Conservation (phyloP, 1,140 invertebrate species). For the Battus philenor region DNA sequence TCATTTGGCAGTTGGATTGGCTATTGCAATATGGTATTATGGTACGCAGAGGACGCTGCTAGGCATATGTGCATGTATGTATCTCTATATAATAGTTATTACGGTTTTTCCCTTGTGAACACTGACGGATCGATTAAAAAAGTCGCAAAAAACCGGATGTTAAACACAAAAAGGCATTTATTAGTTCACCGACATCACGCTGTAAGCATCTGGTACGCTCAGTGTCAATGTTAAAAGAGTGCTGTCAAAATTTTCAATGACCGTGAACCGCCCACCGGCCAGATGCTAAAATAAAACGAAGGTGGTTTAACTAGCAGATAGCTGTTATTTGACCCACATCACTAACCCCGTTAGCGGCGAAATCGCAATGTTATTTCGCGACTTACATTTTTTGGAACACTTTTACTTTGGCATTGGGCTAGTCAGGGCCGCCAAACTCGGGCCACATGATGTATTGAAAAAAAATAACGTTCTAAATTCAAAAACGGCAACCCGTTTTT, state of each 20-base stretch:
- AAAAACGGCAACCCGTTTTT: conserved; percentile 9
- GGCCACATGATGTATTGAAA: conserved; percentile 1
- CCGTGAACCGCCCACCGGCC: conserved; percentile 46
- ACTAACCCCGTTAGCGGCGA: conserved; percentile 64
- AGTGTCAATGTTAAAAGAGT: too few relatives aligned
- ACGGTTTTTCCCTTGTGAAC: too few relatives aligned
- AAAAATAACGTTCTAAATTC: conserved; percentile 7
- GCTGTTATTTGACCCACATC: conserved; percentile 72
- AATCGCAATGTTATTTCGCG: conserved; percentile 74
- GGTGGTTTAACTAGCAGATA: conserved; percentile 52
- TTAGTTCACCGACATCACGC: too few relatives aligned
- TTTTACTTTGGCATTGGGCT: conserved; percentile 68
- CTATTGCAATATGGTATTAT: too few relatives aligned
- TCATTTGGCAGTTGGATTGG: too few relatives aligned
- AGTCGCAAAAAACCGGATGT: too few relatives aligned
- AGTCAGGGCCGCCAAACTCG: conserved; percentile 29
- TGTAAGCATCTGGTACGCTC: too few relatives aligned
- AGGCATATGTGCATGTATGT: too few relatives aligned
- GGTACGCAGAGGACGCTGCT: too few relatives aligned
- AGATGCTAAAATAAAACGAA: conserved; percentile 52
- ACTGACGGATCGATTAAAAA: too few relatives aligned
- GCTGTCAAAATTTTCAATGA: conserved; percentile 34
- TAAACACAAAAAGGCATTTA: too few relatives aligned
- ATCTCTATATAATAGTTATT: too few relatives aligned
- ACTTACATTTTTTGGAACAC: conserved; percentile 72